Evolutionary conservation across 2,113 vertebrate species (phyloP).

Genomic region (Neoarius graeffei): DNA sequence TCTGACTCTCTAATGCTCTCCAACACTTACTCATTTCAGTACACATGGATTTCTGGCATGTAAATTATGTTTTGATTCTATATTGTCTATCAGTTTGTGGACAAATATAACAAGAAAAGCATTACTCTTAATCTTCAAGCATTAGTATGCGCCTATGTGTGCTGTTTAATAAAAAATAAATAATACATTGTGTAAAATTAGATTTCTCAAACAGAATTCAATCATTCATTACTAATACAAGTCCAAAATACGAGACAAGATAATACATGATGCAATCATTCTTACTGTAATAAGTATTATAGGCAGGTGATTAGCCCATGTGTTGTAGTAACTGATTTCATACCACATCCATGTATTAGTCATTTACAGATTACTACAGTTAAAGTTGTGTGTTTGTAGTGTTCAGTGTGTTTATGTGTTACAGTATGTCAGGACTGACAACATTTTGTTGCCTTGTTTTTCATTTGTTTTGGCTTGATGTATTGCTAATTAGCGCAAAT

Average conservation of each 20-base stretch:
- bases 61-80: neutral
- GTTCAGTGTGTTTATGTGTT: neutral
- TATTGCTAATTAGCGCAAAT: neutral
- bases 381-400: neutral
- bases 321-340: neutral
- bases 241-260: neutral
- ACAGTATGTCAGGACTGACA: neutral
- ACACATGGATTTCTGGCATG: neutral
- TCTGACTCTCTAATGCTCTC: conserved; percentile 65
- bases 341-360: neutral
- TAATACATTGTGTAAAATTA: neutral
- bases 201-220: neutral
- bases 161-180: neutral
- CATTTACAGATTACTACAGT: neutral
- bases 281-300: neutral
- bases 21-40: neutral
- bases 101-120: neutral
- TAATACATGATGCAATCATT: neutral
- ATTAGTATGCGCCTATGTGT: neutral
- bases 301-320: neutral
- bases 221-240: neutral
- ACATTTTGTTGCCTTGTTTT: neutral
- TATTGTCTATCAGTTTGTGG: neutral
- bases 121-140: neutral
- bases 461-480: neutral